Evolutionary conservation across 2,797 vertebrate genomes (phyloP).

Genomic region (Pipistrellus nathusii): DNA sequence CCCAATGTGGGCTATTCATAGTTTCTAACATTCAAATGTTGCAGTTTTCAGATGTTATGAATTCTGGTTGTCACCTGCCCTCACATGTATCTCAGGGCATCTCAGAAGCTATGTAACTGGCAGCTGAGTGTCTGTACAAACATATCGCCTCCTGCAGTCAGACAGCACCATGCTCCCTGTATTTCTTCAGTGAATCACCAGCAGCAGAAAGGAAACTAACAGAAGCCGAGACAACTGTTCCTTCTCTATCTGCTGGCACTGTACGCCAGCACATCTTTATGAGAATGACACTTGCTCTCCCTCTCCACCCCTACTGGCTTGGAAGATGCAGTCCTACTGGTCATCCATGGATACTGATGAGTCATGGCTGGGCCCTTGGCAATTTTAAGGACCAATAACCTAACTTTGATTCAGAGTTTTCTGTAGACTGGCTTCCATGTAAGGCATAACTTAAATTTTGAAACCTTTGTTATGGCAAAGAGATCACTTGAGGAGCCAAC

Average conservation of each 20-base stretch:
- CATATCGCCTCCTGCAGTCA: neutral
- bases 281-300: neutral
- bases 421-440: neutral
- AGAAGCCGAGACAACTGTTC: neutral
- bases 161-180: neutral
- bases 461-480: neutral
- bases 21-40: neutral
- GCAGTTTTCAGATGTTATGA: neutral
- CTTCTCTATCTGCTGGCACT: neutral
- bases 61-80: no score
- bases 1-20: neutral
- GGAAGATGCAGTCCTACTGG: neutral
- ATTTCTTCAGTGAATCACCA: neutral
- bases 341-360: neutral
- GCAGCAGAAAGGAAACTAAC: neutral
- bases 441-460: neutral
- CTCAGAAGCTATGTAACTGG: neutral
- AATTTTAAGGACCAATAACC: no score
- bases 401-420: neutral
- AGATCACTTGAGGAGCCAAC: neutral
- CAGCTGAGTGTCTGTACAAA: neutral
- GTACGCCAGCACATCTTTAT: neutral
- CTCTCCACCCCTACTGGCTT: neutral
- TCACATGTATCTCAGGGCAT: neutral
- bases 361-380: neutral